Evolutionary conservation across 2,113 vertebrate species (phyloP), one percentile per base, ranked within the genome.

Genomic region (Phoxinus phoxinus): DNA sequence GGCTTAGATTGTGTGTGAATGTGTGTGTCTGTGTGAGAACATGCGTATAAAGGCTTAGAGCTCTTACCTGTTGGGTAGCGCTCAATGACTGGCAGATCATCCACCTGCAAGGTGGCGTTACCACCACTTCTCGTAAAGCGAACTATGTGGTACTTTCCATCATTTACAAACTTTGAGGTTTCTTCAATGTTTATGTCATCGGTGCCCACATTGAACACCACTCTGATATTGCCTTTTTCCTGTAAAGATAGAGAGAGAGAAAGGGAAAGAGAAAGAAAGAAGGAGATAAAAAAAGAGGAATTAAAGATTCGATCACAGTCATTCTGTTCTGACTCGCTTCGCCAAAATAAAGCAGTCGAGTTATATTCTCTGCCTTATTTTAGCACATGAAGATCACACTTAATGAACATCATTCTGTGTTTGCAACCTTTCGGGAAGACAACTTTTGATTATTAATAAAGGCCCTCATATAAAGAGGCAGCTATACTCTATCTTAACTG

Each of bases 181-280:
- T 99, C 98, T 91, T 99, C 98, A n/a, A 99, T 99, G 93, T 97
- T 95, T 91, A 99, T 99, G 95, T 99, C 98, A 86, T 99, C 97
- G 12, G 98, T 99, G 91, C 98, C 98, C 79, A 99, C 98, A 90
- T 99, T 99, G 93, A 99, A 99, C 90, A 99, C 98, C 91, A 99
- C 98, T 93, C 96, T 96, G 90, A 99, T 97, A 94, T 99, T 99
- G 88, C 98, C 98, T 90, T 98, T 98, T 92, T 99, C 97, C 97
- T 99, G 91, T 23, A 80, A 21, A 86, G n/a, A 86, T 25, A 35
- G 56, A 85, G 12, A 83, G 17, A 86, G 48, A 85, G 9, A 75
- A 30, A 81, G 10, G 56, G 10, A 78, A 37, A 85, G 37, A 80
- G 56, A 79, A 1, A 72, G 53, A 86, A 23, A 67, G 41, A 19